phyloP scores from a whole-genome alignment of 2,113 vertebrate genomes.

The Alligator sinensis region DNA sequence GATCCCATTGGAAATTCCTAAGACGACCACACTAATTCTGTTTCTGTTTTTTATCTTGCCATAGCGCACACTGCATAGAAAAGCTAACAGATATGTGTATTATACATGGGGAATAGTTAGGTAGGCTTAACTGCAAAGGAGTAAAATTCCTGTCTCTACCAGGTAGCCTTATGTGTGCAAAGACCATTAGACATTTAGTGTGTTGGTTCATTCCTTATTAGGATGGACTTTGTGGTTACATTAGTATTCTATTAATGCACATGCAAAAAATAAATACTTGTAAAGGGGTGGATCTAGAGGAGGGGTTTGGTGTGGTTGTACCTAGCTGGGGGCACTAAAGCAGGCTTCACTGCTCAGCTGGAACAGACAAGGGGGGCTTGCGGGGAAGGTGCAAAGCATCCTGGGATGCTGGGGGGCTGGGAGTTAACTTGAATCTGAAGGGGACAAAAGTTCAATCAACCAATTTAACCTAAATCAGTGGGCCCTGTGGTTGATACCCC shows the following conservation, averaged over 20 bases:
- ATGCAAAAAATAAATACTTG: background rate
- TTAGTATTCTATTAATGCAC: background rate
- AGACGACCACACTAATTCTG: background rate
- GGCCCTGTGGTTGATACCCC: no score
- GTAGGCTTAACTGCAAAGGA: background rate
- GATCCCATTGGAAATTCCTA: background rate
- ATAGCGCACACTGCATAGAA: background rate
- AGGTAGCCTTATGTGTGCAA: background rate
- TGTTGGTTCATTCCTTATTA: background rate
- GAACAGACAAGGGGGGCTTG: no score
- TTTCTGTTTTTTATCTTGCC: constrained; percentile 44
- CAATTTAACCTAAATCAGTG: no score
- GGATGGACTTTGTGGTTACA: background rate
- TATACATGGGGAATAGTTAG: constrained; percentile 8
- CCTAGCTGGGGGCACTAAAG: no score
- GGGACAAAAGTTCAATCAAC: no score
- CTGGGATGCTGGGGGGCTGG: no score
- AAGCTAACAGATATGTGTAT: constrained; percentile 1
- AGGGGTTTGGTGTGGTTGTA: no score
- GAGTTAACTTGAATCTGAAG: no score
- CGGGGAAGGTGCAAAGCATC: no score
- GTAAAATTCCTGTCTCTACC: background rate
- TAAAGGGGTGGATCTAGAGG: no score
- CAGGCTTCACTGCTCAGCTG: no score
- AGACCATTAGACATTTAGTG: accelerated